phyloP scores from a whole-genome alignment of 2,888 invertebrate species.

The Drosophila phalerata region DNA sequence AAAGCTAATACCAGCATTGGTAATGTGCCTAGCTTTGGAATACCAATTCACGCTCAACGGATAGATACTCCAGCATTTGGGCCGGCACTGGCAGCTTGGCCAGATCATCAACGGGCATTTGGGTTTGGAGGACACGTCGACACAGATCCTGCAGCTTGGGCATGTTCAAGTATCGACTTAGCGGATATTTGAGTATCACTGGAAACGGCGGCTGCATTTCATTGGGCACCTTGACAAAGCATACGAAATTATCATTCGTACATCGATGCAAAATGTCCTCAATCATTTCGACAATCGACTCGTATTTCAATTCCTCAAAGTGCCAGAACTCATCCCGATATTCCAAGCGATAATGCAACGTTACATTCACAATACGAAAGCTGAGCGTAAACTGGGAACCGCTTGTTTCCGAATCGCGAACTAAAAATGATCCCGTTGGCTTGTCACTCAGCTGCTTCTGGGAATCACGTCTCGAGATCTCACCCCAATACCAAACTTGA shows the following conservation, averaged over 20 bases:
- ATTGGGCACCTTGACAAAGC: slow-evolving; percentile 89
- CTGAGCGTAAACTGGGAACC: slow-evolving; percentile 90
- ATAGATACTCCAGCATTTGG: slow-evolving; percentile 87
- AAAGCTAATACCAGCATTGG: slow-evolving; percentile 66
- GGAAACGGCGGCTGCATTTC: slow-evolving; percentile 90
- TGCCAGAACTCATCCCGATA: slow-evolving; percentile 87
- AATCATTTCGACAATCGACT: slow-evolving; percentile 90
- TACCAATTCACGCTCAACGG: slow-evolving; percentile 84
- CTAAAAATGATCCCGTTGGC: slow-evolving; percentile 91
- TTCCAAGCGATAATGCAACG: slow-evolving; percentile 91
- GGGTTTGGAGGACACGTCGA: slow-evolving; percentile 90
- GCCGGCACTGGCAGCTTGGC: slow-evolving; percentile 89
- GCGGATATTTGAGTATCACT: slow-evolving; percentile 90
- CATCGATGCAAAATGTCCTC: slow-evolving; percentile 91
- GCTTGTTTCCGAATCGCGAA: slow-evolving; percentile 90
- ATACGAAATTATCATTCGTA: slow-evolving; percentile 89
- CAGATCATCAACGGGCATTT: slow-evolving; percentile 88
- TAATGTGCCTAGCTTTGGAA: slow-evolving; percentile 76
- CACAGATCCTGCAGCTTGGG: slow-evolving; percentile 91
- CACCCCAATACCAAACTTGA: slow-evolving; percentile 93
- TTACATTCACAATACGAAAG: slow-evolving; percentile 89
- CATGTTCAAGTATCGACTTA: slow-evolving; percentile 91
- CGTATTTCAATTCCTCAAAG: slow-evolving; percentile 84
- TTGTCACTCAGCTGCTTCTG: slow-evolving; percentile 89
- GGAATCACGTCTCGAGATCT: slow-evolving; percentile 90